Percentiles rank a stretch among this genome's conserved stretches.
These are phyloP conservation scores for Anthonomus grandis DNA, from an alignment of 1,140 invertebrate species.

Conservation along the genomic window DNA sequence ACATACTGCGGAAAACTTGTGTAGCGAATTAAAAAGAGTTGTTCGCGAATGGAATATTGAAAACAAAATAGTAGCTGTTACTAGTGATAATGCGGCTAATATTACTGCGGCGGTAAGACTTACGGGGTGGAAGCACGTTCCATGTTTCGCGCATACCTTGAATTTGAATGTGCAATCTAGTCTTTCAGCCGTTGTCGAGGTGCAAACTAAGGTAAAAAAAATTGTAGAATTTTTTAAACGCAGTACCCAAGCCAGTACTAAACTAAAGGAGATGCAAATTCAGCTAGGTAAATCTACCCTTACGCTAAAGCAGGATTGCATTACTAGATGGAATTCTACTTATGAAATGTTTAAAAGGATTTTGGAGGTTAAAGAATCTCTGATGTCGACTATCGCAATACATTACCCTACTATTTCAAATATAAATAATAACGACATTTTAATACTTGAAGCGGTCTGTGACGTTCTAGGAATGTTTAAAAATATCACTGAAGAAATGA, in stretches of 20 bases:
- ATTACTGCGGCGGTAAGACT: slow-evolving; percentile 29
- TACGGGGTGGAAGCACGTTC: slow-evolving; percentile 27
- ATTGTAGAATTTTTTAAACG: slow-evolving; percentile 32
- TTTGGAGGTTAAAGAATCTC: slow-evolving; percentile 23
- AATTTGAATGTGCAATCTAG: slow-evolving; percentile 26
- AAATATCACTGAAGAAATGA: slow-evolving; percentile 7
- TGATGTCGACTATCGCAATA: slow-evolving; percentile 14
- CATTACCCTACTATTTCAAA: background rate
- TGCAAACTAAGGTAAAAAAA: slow-evolving; percentile 24
- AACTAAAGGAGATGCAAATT: slow-evolving; percentile 18
- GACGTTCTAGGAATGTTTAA: slow-evolving; percentile 1
- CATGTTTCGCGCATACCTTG: slow-evolving; percentile 31
- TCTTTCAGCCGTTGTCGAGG: slow-evolving; percentile 10
- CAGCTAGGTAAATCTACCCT: too few species aligned
- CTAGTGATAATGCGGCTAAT: slow-evolving; percentile 41
- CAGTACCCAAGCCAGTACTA: slow-evolving; percentile 21
- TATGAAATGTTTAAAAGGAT: slow-evolving; percentile 36
- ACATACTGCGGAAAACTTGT: slow-evolving; percentile 24
- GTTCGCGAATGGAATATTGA: slow-evolving; percentile 29
- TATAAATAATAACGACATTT: background rate
- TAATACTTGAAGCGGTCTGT: background rate
- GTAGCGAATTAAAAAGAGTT: slow-evolving; percentile 6
- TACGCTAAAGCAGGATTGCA: slow-evolving; percentile 30
- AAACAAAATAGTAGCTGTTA: slow-evolving; percentile 7
- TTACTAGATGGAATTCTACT: slow-evolving; percentile 39